A percentile compares a stretch with the other conserved stretches of the same genome.
phyloP scores from a whole-genome alignment of 2,113 vertebrate genomes.

The Myodes glareolus region DNA sequence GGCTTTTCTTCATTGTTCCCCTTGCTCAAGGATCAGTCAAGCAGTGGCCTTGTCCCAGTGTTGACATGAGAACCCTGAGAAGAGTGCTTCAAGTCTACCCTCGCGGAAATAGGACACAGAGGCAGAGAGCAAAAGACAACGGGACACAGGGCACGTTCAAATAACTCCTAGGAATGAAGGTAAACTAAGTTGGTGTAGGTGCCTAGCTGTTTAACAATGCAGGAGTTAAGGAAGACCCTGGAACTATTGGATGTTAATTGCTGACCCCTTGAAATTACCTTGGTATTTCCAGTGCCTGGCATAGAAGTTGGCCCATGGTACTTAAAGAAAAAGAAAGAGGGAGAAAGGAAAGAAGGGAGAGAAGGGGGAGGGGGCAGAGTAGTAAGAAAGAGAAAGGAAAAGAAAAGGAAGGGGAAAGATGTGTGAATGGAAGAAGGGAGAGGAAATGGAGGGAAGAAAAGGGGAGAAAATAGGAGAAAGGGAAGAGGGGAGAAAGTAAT shows the following conservation, averaged over 20 bases:
- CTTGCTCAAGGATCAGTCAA: not conserved
- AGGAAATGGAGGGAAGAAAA: fast-evolving
- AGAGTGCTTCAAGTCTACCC: constrained; percentile 21
- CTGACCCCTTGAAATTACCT: not conserved
- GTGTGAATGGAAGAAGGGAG: not conserved
- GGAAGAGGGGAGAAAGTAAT: not conserved
- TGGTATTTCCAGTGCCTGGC: not conserved
- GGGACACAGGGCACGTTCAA: constrained; percentile 38
- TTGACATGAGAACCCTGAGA: not conserved
- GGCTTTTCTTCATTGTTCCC: not conserved
- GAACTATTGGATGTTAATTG: not conserved
- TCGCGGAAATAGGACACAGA: constrained; percentile 30
- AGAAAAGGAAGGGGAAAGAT: not conserved
- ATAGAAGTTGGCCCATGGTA: not conserved
- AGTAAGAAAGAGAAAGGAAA: too few relatives aligned
- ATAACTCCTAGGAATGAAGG: not conserved
- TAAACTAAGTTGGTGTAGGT: not conserved
- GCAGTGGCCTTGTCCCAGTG: not conserved
- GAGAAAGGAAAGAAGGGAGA: not conserved
- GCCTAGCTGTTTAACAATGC: not conserved
- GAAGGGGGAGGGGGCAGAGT: fast-evolving
- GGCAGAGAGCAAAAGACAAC: constrained; percentile 42
- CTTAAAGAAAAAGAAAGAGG: not conserved
- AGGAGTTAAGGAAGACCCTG: not conserved
- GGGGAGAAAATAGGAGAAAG: not conserved